Evolutionary conservation across 2,888 invertebrate genomes (phyloP), one percentile per base, ranked within the genome.

Genomic region (Elaeidobius kamerunicus): DNA sequence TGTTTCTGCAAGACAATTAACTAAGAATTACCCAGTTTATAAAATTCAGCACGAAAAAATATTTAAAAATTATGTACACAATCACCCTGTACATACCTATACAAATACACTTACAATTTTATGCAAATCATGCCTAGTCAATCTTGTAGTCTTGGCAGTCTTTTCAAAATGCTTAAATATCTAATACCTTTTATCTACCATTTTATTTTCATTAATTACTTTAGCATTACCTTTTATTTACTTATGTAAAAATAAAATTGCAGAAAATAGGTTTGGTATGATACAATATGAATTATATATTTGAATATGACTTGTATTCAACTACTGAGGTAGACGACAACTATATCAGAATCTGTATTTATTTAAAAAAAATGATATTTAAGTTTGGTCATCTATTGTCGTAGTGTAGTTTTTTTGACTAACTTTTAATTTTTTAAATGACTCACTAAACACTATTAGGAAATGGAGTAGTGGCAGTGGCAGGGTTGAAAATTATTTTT

Each of bases 231-330:
- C n/a, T n/a, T n/a, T n/a, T n/a, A n/a, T 35, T 23, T 19, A 15
- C 35, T 44, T 32, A 17, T 15, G 16, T 7, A 23, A 16, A 35
- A 44, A 44, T 44, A 35, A 44, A 44, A 44, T 44, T 44, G n/a
- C 23, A 35, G 44, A 44, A 18, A 44, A 32, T 1, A 16, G 15
- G 19, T 23, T 44, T 34, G 2, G 35, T 5, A 44, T 9, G 20
- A 17, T 44, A 44, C 20, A 38, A 38, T 38, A 36, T 28, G 15
- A 45, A 45, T 36, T 19, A 35, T 30, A 44, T 44, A 55, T 59
- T 60, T 56, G 59, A 59, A 52, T 48, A n/a, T n/a, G n/a, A n/a
- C n/a, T n/a, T n/a, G n/a, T n/a, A n/a, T n/a, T n/a, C n/a, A n/a
- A n/a, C n/a, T n/a, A n/a, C n/a, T n/a, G n/a, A n/a, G n/a, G n/a